phyloP scores from a whole-genome alignment of 2,797 vertebrate species.

The Melanotaenia maccullochi region DNA sequence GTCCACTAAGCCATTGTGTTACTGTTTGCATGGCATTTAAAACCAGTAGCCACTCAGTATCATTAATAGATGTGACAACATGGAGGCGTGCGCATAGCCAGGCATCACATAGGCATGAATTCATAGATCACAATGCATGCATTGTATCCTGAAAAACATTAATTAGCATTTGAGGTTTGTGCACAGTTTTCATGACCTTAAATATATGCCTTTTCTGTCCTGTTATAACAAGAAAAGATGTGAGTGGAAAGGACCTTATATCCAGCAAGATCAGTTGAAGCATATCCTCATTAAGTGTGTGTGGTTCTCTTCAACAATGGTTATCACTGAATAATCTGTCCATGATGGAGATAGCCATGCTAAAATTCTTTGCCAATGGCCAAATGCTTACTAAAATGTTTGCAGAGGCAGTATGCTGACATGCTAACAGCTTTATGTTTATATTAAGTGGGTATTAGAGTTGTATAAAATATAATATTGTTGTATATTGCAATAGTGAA shows the following conservation, averaged over 20 bases:
- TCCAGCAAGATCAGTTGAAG: neutral
- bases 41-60: no score
- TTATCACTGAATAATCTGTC: neutral
- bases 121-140: no score
- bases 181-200: neutral
- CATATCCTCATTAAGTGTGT: neutral
- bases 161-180: neutral
- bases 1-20: conserved; percentile 1
- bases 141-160: no score
- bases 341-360: neutral
- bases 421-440: neutral
- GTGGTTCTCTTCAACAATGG: conserved; percentile 1
- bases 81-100: no score
- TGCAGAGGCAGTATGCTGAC: neutral
- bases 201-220: neutral
- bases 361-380: neutral
- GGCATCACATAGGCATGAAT: no score
- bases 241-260: conserved; percentile 1
- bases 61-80: no score
- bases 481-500: no score
- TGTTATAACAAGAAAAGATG: neutral
- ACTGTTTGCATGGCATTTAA: neutral
- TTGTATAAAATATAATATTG: neutral
- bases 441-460: neutral
- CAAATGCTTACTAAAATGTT: neutral